A percentile compares a stretch with the other conserved stretches of the same genome.
Conservation (phyloP, 2,888 invertebrate species). For the Polia nebulosa region DNA sequence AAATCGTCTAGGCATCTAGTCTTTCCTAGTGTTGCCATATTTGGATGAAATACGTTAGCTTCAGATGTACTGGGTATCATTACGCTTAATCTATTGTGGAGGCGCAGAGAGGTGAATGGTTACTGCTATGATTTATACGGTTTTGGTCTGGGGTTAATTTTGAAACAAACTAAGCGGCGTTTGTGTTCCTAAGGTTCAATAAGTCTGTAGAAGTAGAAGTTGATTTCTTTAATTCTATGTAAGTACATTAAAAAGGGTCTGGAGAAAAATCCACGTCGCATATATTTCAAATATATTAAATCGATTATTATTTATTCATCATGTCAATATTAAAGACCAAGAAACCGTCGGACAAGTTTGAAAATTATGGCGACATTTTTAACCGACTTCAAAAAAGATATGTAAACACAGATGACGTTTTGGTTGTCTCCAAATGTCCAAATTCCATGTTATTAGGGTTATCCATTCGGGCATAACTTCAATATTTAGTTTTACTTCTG, state of each 20-base stretch:
- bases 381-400: no score
- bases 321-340: neutral
- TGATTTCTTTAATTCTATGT: neutral
- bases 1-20: conserved; percentile 48
- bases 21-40: conserved; percentile 47
- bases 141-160: conserved; percentile 14
- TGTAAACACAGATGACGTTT: no score
- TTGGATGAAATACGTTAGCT: conserved; percentile 35
- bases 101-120: conserved; percentile 11
- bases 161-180: neutral
- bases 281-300: neutral
- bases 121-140: neutral
- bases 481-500: no score
- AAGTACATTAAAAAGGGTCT: neutral
- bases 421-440: no score
- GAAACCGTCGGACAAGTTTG: no score
- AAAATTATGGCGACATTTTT: neutral
- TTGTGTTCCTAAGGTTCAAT: neutral
- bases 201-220: no score
- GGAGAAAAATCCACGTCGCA: neutral
- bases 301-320: neutral
- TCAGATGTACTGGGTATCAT: conserved; percentile 46
- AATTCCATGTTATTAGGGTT: no score
- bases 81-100: conserved; percentile 33
- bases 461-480: no score